phyloP scores from a whole-genome alignment of 2,113 vertebrate species.

The Osmerus eperlanus region DNA sequence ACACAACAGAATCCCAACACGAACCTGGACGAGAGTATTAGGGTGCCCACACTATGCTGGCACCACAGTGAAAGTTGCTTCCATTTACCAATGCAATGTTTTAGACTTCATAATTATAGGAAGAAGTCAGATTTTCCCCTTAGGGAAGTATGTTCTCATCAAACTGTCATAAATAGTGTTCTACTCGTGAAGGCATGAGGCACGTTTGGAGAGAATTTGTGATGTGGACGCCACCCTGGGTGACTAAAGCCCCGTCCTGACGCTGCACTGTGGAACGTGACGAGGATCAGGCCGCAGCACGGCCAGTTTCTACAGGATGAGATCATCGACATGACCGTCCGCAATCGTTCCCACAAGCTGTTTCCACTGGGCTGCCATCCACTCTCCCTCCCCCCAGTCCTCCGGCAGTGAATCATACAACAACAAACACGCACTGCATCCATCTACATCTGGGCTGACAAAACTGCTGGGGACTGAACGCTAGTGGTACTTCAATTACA shows the following conservation, averaged over 20 bases:
- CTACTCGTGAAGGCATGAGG: not conserved
- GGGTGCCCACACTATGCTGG: not conserved
- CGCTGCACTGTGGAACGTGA: constrained; percentile 42
- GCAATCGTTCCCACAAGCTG: not conserved
- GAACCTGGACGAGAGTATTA: not conserved
- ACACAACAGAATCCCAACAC: too few species aligned
- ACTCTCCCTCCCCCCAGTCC: too few species aligned
- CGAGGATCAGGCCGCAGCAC: constrained; percentile 23
- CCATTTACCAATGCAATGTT: too few species aligned
- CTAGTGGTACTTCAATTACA: too few species aligned
- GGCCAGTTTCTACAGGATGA: constrained; percentile 3
- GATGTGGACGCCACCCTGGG: constrained; percentile 4
- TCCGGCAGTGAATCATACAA: too few species aligned
- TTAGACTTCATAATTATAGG: too few species aligned
- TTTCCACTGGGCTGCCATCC: not conserved
- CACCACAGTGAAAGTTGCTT: not conserved
- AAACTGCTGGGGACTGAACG: too few species aligned
- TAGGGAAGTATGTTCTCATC: too few species aligned
- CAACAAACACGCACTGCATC: too few species aligned
- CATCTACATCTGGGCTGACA: too few species aligned
- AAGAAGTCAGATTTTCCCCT: too few species aligned
- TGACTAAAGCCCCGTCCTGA: not conserved
- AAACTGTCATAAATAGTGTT: not conserved
- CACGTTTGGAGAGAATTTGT: not conserved
- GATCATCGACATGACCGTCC: constrained; percentile 16